Base-by-base conservation (phyloP, 2,113 vertebrate genomes). In the Sebastes schlegelii region DNA sequence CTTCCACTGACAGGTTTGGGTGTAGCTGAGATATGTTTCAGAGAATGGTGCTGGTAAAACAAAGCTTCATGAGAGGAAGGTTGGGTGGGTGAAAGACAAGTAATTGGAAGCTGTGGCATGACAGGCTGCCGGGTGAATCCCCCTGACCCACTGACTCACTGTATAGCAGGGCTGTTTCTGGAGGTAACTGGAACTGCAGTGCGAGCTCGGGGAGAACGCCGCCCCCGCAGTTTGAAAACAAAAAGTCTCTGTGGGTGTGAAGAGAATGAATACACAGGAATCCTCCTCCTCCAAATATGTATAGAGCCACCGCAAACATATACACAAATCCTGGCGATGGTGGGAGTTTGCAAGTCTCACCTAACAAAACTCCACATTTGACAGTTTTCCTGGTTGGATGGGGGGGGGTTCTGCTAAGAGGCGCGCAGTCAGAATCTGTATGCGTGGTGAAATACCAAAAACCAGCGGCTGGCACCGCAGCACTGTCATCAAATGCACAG, bases 51-150 rank as follows among this genome's bases (percentile, higher is more conserved):
- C 51, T 66, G 71, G 83, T 91, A 76, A 90, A 91, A 90, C 83
- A 92, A 89, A 91, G 86, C 85, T 83, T 74, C 81, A 62, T 8
- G 71, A 73, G 80, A 40, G 52, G 52, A 77, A 63, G 80, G 63
- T 45, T 54, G 74, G 82, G 63, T 11, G 65, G 80, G 78, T 82
- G 89, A 85, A 74, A 87, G 83, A 82, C 46, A 69, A 74, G 84
- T 92, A 92, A 92, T 88, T 90, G 91, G 89, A 78, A 82, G 79
- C 73, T 66, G 65, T 61, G 70, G 86, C 62, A 74, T 88, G 91
- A 94, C 90, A 89, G 85, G 74, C 54, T 78, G 83, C 58, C 42
- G 77, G 70, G 84, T 58, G 60, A 87, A 88, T 74, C 64, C 89
- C 83, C 78, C 71, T 77, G 85, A 84, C 89, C 87, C 72, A 65